phyloP scores from a whole-genome alignment of 2,797 vertebrate genomes.

The Bryconaethiops microstoma region DNA sequence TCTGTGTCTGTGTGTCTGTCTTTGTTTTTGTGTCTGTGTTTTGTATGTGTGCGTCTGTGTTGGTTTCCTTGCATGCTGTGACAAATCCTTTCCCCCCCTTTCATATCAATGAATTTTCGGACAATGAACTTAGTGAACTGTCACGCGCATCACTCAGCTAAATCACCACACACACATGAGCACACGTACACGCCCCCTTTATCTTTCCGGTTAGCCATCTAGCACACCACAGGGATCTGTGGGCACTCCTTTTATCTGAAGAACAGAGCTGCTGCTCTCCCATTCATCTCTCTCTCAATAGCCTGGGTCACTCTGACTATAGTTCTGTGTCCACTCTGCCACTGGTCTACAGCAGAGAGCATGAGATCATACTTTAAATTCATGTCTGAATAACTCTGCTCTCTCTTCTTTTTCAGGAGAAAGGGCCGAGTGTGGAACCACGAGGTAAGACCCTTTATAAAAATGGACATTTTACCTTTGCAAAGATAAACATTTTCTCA shows the following conservation, averaged over 20 bases:
- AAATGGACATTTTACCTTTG: background rate
- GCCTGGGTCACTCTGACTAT: slow-evolving; percentile 64
- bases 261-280: slow-evolving; percentile 61
- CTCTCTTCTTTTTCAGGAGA: slow-evolving; percentile 82
- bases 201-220: slow-evolving; percentile 54
- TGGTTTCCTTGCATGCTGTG: slow-evolving; percentile 39
- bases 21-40: slow-evolving; percentile 2
- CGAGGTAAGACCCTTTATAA: slow-evolving; percentile 82
- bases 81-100: slow-evolving; percentile 17
- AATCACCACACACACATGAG: slow-evolving; percentile 37
- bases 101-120: slow-evolving; percentile 36
- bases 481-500: background rate
- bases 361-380: slow-evolving; percentile 45
- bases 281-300: slow-evolving; percentile 72
- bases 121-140: slow-evolving; percentile 75
- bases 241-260: slow-evolving; percentile 65
- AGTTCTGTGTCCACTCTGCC: slow-evolving; percentile 53
- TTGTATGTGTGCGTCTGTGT: slow-evolving; percentile 15
- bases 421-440: slow-evolving; percentile 94
- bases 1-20: slow-evolving; percentile 3
- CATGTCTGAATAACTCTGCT: slow-evolving; percentile 7
- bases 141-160: slow-evolving; percentile 52
- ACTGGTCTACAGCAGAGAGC: slow-evolving; percentile 32
- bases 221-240: slow-evolving; percentile 62
- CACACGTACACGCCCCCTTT: slow-evolving; percentile 47